phyloP scores from a whole-genome alignment of 2,113 vertebrate genomes.

The Paedocypris sp. region DNA sequence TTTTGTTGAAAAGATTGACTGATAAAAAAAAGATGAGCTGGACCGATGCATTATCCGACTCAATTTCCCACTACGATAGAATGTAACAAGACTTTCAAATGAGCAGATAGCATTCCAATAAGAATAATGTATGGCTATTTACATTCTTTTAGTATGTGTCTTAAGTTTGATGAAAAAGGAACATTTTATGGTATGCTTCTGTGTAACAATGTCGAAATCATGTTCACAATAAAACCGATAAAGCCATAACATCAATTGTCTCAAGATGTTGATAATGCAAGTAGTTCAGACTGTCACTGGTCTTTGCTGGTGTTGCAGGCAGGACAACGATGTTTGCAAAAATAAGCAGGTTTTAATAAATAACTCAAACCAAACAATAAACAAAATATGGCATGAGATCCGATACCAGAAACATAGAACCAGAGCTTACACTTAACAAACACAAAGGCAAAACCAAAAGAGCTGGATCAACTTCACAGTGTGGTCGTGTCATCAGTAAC shows the following conservation, averaged over 20 bases:
- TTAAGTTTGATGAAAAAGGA: constrained; percentile 93
- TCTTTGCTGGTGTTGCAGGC: too few relatives aligned
- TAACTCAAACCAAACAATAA: too few relatives aligned
- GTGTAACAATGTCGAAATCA: constrained; percentile 82
- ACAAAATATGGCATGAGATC: background rate
- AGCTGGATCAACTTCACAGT: too few relatives aligned
- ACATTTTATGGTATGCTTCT: constrained; percentile 68
- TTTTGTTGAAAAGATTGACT: constrained; percentile 46
- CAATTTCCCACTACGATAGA: constrained; percentile 50
- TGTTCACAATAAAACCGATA: constrained; percentile 94
- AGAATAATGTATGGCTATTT: constrained; percentile 83
- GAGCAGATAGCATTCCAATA: constrained; percentile 75
- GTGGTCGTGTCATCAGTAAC: too few relatives aligned
- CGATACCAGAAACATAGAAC: too few relatives aligned
- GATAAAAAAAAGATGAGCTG: constrained; percentile 43
- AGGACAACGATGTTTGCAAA: too few relatives aligned
- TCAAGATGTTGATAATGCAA: too few relatives aligned
- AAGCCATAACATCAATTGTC: too few relatives aligned
- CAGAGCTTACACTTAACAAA: too few relatives aligned
- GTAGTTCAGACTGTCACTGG: too few relatives aligned
- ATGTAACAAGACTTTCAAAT: constrained; percentile 60
- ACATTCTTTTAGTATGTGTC: constrained; percentile 80
- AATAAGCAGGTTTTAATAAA: too few relatives aligned
- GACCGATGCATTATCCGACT: constrained; percentile 54
- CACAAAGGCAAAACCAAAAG: too few relatives aligned